phyloP scores from a whole-genome alignment of 1,140 invertebrate genomes.

The Microplitis demolitor region DNA sequence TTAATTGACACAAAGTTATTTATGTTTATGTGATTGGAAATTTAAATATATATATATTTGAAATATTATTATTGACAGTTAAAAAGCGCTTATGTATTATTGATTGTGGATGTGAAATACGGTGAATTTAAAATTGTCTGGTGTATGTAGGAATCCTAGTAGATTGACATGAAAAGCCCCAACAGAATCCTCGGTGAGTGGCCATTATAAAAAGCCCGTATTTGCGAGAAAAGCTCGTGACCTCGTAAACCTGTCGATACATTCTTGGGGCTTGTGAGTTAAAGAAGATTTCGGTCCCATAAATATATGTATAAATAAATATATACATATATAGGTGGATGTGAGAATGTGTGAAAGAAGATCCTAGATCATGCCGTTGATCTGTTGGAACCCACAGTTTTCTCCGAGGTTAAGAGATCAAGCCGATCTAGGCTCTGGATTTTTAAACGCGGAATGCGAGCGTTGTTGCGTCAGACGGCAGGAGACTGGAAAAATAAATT shows the following conservation, averaged over 20 bases:
- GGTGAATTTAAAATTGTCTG: no score
- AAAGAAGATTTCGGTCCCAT: neutral
- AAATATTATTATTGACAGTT: no score
- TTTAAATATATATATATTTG: no score
- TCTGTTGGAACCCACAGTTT: conserved; percentile 1
- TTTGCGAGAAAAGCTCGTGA: conserved; percentile 19
- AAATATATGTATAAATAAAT: neutral
- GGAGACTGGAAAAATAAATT: no score
- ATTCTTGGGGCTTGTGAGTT: neutral
- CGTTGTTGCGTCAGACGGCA: no score
- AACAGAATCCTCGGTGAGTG: conserved; percentile 20
- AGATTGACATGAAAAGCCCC: conserved; percentile 21
- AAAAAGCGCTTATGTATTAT: no score
- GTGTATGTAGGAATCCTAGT: neutral
- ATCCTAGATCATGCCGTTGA: neutral
- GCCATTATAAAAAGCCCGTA: neutral
- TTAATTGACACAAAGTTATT: no score
- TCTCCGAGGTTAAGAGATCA: conserved; percentile 12
- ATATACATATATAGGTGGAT: neutral
- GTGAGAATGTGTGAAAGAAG: neutral
- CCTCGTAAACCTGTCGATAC: conserved; percentile 16
- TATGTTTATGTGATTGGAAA: no score
- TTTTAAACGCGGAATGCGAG: no score
- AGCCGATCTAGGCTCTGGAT: neutral
- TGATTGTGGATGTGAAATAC: no score